A percentile compares a stretch with the other conserved stretches of the same genome.
Evolutionary conservation across 2,113 vertebrate species (phyloP).

Genomic region (Callopanchax toddi): DNA sequence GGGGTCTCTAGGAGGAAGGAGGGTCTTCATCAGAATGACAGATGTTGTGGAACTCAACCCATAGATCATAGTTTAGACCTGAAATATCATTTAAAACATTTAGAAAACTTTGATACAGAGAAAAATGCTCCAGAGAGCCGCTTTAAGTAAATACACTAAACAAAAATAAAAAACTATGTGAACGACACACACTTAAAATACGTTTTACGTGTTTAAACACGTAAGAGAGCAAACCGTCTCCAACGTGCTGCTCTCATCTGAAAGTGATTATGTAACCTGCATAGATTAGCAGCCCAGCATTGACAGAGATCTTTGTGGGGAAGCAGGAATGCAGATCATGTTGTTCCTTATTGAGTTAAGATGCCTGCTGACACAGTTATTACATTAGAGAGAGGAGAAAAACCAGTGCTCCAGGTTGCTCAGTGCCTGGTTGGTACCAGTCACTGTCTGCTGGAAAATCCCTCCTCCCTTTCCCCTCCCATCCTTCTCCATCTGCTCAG

Average conservation of each 20-base stretch:
- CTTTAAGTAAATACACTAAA: too few relatives aligned
- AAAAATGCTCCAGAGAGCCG: too few relatives aligned
- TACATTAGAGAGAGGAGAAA: slow-evolving; percentile 49
- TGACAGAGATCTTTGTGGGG: slow-evolving; percentile 27
- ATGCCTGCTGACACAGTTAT: slow-evolving; percentile 66
- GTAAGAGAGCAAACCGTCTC: background rate
- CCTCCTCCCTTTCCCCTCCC: background rate
- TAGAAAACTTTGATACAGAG: too few relatives aligned
- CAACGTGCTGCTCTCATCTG: background rate
- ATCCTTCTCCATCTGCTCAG: background rate
- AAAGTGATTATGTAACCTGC: background rate
- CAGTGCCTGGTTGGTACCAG: background rate
- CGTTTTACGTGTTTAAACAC: too few relatives aligned
- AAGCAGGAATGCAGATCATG: slow-evolving; percentile 66
- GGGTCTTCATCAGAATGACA: too few relatives aligned
- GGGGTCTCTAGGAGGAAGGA: too few relatives aligned
- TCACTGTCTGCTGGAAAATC: background rate
- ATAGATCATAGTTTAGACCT: too few relatives aligned
- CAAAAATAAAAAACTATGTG: too few relatives aligned
- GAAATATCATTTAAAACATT: too few relatives aligned
- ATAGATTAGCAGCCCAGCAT: slow-evolving; percentile 1
- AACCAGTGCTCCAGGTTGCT: slow-evolving; percentile 44
- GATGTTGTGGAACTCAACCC: too few relatives aligned
- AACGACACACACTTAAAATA: too few relatives aligned
- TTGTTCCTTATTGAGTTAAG: slow-evolving; percentile 48